These are phyloP conservation scores for Volucella bombylans DNA, from an alignment of 2,888 invertebrate species.

Conservation along the genomic window DNA sequence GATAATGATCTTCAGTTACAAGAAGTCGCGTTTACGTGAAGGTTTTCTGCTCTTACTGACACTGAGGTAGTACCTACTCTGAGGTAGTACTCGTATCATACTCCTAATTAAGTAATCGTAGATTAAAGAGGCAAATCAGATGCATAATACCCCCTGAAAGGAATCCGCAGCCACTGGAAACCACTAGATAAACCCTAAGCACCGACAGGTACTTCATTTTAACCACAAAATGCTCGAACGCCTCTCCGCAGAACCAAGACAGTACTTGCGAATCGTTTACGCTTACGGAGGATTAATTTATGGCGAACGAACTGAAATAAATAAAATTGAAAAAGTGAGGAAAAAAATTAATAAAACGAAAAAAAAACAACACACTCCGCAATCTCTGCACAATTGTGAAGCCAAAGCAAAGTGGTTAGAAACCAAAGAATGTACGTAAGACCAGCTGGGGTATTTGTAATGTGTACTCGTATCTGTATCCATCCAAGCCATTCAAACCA, in stretches of 20 bases:
- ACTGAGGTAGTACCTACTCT: no score
- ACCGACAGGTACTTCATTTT: constrained; percentile 40
- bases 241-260: constrained; percentile 40
- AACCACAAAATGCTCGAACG: constrained; percentile 58
- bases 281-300: constrained; percentile 48
- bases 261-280: constrained; percentile 26
- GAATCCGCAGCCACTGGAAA: constrained; percentile 29
- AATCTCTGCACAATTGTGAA: constrained; percentile 46
- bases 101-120: constrained; percentile 16
- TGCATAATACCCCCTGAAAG: constrained; percentile 4
- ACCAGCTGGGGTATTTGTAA: background rate
- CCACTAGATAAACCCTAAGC: constrained; percentile 39
- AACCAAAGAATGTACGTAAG: constrained; percentile 55
- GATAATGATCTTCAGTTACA: background rate
- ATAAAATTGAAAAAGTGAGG: constrained; percentile 12
- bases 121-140: background rate
- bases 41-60: no score
- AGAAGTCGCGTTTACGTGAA: background rate
- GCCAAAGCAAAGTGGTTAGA: constrained; percentile 39
- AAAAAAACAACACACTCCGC: constrained; percentile 17
- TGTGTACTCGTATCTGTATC: constrained; percentile 7
- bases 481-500: constrained; percentile 18
- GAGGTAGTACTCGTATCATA: no score
- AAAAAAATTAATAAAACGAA: no score
- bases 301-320: constrained; percentile 7